Evolutionary conservation across 1,140 invertebrate genomes (phyloP).

Genomic region (Cataglyphis hispanica): DNA sequence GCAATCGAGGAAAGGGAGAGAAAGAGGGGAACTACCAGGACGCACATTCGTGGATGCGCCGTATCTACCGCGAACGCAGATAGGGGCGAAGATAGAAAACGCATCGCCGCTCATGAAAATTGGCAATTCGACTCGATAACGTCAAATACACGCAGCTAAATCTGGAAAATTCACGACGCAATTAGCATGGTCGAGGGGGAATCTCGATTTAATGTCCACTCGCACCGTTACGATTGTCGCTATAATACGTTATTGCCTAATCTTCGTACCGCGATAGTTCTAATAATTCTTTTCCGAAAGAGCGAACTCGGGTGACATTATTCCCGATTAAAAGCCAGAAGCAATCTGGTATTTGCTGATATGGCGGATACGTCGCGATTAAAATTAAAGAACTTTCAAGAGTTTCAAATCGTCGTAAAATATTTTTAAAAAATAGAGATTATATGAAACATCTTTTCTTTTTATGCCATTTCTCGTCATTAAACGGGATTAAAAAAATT

Average conservation of each 20-base stretch:
- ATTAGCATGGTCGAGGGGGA: slow-evolving; percentile 32
- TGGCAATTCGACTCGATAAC: slow-evolving; percentile 29
- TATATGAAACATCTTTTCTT: background rate
- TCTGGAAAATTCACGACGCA: slow-evolving; percentile 60
- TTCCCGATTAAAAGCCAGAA: slow-evolving; percentile 26
- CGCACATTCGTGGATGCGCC: slow-evolving; percentile 5
- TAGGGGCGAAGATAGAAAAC: slow-evolving; percentile 23
- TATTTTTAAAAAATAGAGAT: background rate
- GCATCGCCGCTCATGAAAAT: slow-evolving; percentile 17
- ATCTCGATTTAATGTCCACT: slow-evolving; percentile 44
- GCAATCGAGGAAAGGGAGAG: background rate
- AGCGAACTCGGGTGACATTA: background rate
- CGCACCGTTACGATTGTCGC: slow-evolving; percentile 50
- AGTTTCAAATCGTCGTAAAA: background rate
- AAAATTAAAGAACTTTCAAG: background rate
- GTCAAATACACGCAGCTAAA: background rate
- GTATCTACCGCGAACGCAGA: slow-evolving; percentile 36
- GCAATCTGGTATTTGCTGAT: background rate
- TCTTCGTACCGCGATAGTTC: slow-evolving; percentile 22
- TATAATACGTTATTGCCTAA: slow-evolving; percentile 41
- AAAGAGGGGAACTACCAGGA: background rate
- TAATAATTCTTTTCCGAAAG: slow-evolving; percentile 16
- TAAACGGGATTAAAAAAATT: background rate
- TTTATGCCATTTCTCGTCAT: background rate
- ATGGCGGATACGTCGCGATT: background rate